Evolutionary conservation across 2,888 invertebrate genomes (phyloP).

Genomic region (Chouioia cunea): DNA sequence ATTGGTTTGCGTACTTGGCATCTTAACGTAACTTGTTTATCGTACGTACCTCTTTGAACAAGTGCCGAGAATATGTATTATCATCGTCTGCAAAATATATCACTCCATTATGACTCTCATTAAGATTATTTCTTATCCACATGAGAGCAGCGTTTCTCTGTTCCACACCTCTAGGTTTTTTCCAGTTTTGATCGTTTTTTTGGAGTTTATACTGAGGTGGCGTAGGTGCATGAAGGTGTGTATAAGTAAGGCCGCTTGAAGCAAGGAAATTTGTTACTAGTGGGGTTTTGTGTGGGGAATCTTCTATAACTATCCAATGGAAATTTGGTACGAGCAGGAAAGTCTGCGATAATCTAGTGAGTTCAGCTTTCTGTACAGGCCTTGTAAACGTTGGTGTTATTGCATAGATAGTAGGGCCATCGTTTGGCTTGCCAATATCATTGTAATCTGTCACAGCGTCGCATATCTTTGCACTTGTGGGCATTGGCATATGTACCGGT

Average conservation of each 20-base stretch:
- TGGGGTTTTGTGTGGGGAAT: slow-evolving; percentile 77
- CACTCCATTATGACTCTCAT: slow-evolving; percentile 76
- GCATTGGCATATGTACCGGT: slow-evolving; percentile 44
- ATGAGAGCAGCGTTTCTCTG: slow-evolving; percentile 89
- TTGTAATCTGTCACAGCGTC: slow-evolving; percentile 43
- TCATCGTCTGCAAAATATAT: slow-evolving; percentile 98
- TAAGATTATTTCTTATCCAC: slow-evolving; percentile 81
- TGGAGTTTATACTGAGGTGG: slow-evolving; percentile 79
- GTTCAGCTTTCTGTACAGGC: slow-evolving; percentile 92
- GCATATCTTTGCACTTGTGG: slow-evolving; percentile 45
- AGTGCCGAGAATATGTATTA: slow-evolving; percentile 89
- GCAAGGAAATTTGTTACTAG: slow-evolving; percentile 81
- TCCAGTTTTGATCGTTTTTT: slow-evolving; percentile 79
- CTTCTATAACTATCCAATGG: slow-evolving; percentile 95
- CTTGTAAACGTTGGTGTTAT: slow-evolving; percentile 93
- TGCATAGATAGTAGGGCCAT: slow-evolving; percentile 83
- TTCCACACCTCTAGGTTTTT: slow-evolving; percentile 88
- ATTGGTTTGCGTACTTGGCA: neutral
- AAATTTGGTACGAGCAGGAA: slow-evolving; percentile 88
- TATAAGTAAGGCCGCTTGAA: slow-evolving; percentile 77
- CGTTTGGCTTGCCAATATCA: slow-evolving; percentile 41
- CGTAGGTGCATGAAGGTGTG: slow-evolving; percentile 79
- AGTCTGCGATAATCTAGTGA: slow-evolving; percentile 90
- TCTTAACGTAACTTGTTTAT: neutral
- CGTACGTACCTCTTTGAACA: slow-evolving; percentile 85